Percentiles rank a stretch among this genome's conserved stretches.
phyloP scores from a whole-genome alignment of 2,113 vertebrate genomes.

The Cochlearius cochlearius region DNA sequence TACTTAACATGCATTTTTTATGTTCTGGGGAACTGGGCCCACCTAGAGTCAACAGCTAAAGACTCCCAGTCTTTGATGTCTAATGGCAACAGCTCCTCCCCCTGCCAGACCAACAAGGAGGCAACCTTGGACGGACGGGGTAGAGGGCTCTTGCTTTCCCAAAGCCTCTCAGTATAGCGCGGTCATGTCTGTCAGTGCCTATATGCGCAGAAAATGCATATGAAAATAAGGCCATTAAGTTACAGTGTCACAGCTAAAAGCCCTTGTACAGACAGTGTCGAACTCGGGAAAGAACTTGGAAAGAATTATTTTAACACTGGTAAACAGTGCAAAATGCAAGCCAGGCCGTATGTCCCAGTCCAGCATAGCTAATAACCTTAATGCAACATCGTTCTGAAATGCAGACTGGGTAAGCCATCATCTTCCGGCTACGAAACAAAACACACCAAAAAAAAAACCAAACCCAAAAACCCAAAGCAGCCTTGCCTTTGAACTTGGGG shows the following conservation, averaged over 20 bases:
- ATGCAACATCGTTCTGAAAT: rapidly evolving
- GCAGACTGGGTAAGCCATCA: too few relatives aligned
- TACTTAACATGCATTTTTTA: rapidly evolving
- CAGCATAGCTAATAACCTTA: neutral
- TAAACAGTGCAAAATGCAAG: neutral
- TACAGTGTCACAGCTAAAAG: neutral
- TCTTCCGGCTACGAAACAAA: neutral
- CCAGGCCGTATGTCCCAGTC: neutral
- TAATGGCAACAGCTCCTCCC: neutral
- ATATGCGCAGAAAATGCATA: neutral
- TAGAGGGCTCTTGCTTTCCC: neutral
- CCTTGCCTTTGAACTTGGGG: neutral
- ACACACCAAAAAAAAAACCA: neutral
- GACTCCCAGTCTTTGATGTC: too few relatives aligned
- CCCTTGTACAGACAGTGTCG: rapidly evolving
- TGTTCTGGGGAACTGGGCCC: neutral
- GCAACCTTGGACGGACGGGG: rapidly evolving
- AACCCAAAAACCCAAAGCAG: neutral
- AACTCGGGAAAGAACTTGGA: rapidly evolving
- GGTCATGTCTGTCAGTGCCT: neutral
- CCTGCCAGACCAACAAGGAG: neutral
- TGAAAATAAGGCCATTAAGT: neutral
- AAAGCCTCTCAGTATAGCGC: neutral
- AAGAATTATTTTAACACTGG: neutral
- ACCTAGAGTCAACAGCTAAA: too few relatives aligned